Conservation (phyloP, 2,797 vertebrate species). For the Phrynocephalus vlangalii region DNA sequence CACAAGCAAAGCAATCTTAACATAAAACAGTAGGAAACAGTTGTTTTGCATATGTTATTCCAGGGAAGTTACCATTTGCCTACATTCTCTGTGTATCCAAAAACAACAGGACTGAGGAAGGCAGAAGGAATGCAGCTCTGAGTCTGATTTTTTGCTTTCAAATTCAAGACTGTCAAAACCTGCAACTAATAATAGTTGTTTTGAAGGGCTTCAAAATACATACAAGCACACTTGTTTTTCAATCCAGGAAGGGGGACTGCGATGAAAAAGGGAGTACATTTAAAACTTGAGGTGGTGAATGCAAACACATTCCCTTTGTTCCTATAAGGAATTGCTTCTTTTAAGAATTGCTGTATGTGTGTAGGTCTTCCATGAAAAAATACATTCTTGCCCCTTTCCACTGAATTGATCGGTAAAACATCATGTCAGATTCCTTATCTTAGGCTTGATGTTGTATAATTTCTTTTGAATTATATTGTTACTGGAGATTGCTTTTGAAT, state of each 20-base stretch:
- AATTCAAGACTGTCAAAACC: not conserved
- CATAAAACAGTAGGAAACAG: not conserved
- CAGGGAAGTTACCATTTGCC: not conserved
- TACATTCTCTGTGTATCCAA: not conserved
- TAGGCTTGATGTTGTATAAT: not conserved
- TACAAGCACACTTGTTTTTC: not conserved
- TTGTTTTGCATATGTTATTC: conserved; percentile 5
- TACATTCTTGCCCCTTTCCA: not conserved
- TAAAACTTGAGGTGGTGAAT: conserved; percentile 8
- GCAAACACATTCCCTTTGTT: not conserved
- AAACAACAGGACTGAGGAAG: not conserved
- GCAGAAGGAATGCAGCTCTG: not conserved
- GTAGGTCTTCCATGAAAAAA: not conserved
- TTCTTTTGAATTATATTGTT: not conserved
- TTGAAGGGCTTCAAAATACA: conserved; percentile 17
- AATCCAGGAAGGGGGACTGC: not conserved
- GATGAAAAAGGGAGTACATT: not conserved
- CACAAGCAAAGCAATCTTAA: not conserved
- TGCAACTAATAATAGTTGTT: conserved; percentile 4
- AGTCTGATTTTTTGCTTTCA: conserved; percentile 12
- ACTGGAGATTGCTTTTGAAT: not conserved
- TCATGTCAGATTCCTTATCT: not conserved
- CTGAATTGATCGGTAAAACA: not conserved
- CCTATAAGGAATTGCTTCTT: not conserved
- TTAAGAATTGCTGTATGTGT: not conserved